These are phyloP conservation scores for Glaucidium brasilianum DNA, from an alignment of 2,113 vertebrate genomes.

Conservation along the genomic window DNA sequence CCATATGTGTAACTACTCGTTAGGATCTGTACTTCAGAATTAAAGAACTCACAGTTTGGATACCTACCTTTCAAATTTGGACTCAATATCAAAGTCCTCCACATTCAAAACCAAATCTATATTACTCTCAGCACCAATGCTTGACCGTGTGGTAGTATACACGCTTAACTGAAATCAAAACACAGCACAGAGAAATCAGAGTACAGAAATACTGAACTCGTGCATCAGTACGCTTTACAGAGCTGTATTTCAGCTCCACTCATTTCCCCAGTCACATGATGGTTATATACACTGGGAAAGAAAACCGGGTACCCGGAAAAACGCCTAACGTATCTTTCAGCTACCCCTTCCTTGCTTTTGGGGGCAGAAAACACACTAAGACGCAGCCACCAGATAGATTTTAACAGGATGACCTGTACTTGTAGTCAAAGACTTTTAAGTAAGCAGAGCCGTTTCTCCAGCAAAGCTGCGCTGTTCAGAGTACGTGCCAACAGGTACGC, in stretches of 20 bases:
- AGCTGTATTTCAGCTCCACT: background rate
- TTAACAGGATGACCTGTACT: fast-evolving
- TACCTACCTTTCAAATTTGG: conserved; percentile 90
- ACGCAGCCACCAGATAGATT: fast-evolving
- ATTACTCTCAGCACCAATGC: conserved; percentile 80
- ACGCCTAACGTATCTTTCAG: fast-evolving
- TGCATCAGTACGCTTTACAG: fast-evolving
- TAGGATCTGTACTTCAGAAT: background rate
- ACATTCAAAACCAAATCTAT: conserved; percentile 89
- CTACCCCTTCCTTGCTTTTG: background rate
- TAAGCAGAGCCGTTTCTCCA: fast-evolving
- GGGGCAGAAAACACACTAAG: background rate
- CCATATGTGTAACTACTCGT: fast-evolving
- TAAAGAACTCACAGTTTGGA: fast-evolving
- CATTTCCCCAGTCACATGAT: fast-evolving
- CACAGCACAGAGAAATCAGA: background rate
- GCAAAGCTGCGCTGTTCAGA: fast-evolving
- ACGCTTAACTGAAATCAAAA: conserved; percentile 84
- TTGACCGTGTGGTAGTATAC: conserved; percentile 86
- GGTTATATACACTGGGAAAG: fast-evolving
- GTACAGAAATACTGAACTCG: fast-evolving
- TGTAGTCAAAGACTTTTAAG: fast-evolving
- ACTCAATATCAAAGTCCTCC: conserved; percentile 88
- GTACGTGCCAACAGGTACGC: fast-evolving
- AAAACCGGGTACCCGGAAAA: fast-evolving